Percentiles rank a stretch among this genome's conserved stretches.
phyloP scores from a whole-genome alignment of 2,888 invertebrate genomes.

The Malthinus seriepunctatus region DNA sequence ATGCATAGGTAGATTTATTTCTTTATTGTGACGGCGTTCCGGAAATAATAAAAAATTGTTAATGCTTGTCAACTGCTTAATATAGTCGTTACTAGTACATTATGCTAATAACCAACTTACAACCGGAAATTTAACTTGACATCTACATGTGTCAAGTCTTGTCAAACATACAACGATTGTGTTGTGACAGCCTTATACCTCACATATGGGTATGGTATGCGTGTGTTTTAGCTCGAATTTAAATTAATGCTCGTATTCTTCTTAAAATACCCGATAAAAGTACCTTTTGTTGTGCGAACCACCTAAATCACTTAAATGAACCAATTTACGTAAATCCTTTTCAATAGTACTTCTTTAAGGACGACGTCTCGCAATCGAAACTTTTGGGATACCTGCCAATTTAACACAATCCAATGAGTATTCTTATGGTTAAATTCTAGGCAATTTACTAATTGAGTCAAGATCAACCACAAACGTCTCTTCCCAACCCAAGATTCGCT shows the following conservation, averaged over 20 bases:
- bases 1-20: not conserved
- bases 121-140: constrained; percentile 37
- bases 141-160: constrained; percentile 36
- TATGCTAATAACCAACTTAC: constrained; percentile 7
- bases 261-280: not conserved
- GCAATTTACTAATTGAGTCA: constrained; percentile 21
- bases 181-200: constrained; percentile 30
- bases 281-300: too few relatives aligned
- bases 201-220: constrained; percentile 23
- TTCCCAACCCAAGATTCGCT: not conserved
- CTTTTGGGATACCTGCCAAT: constrained; percentile 18
- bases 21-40: not conserved
- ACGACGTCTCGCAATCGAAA: constrained; percentile 5
- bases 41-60: constrained; percentile 2
- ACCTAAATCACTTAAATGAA: not conserved
- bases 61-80: constrained; percentile 3
- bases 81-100: constrained; percentile 6
- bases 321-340: not conserved
- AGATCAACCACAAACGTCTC: constrained; percentile 13
- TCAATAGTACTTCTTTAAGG: not conserved
- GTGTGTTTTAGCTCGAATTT: not conserved
- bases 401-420: constrained; percentile 8
- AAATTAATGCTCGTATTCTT: not conserved
- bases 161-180: constrained; percentile 36
- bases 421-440: constrained; percentile 9